Evolutionary conservation across 1,140 invertebrate species (phyloP), one percentile per base, ranked within the genome.

Genomic region (Nixonia krombeini): DNA sequence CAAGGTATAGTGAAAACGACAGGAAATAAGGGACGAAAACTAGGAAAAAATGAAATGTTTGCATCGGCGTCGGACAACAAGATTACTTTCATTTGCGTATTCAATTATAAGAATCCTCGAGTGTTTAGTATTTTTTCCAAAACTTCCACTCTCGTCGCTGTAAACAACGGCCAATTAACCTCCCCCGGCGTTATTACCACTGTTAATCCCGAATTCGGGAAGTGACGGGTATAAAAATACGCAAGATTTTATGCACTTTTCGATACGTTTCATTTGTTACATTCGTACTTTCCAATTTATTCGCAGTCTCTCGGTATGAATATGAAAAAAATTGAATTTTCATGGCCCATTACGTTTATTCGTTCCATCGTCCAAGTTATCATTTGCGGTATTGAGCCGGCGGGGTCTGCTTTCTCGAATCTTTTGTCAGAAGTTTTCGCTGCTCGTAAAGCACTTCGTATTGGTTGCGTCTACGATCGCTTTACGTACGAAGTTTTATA

Each of bases 1-100:
- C 68, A 52, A 46, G 62, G 57, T 46, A 64, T 45, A 70, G 47
- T 61, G 50, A 59, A 64, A 70, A 63, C 59, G 59, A 64, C 59
- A 52, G 66, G 53, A 61, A 70, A 59, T 59, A 45, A 56, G 45
- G 35, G 50, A 59, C 44, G 64, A 50, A 49, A 40, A 40, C n/a
- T 41, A 17, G 33, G 42, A 59, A 64, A 52, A 49, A 62, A 53
- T 53, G 28, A 31, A 45, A 52, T 37, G 9, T 61, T 61, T 51
- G n/a, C 45, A 52, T 70, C 55, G 61, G 56, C 61, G 62, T 21
- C 44, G 13, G 35, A 33, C 59, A 33, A 61, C 61, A 56, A 65
- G 55, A 61, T 61, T 61, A 56, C 46, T 62, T 56, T 4, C 38
- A 65, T 62, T 40, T 33, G 37, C 49, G 49, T 58, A 59, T 59